These are phyloP conservation scores for Ommatoiulus sabulosus DNA, from an alignment of 2,888 invertebrate genomes.

Conservation along the genomic window DNA sequence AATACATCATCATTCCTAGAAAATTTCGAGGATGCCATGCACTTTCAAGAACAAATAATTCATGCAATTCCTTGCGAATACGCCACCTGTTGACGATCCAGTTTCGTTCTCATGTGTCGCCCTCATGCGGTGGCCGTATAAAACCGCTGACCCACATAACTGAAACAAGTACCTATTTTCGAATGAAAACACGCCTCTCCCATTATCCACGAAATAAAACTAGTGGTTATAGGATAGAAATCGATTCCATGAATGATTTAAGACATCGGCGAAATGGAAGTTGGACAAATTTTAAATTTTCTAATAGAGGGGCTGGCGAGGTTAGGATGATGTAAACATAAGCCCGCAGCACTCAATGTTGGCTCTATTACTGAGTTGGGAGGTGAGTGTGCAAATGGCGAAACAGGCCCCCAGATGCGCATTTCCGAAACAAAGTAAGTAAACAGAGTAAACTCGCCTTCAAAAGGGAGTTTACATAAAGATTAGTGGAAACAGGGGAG, in stretches of 20 bases:
- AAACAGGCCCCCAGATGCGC: not conserved
- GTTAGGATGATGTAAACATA: not conserved
- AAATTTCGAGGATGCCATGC: too few species aligned
- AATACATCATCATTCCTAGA: too few species aligned
- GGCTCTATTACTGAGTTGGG: not conserved
- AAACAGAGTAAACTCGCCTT: not conserved
- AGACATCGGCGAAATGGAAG: not conserved
- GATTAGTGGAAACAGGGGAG: not conserved
- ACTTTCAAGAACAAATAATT: too few species aligned
- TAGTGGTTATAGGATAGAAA: not conserved
- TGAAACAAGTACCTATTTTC: not conserved
- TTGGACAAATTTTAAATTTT: not conserved
- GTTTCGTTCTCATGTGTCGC: not conserved
- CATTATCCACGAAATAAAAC: not conserved
- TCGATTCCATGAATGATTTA: slow-evolving; percentile 36
- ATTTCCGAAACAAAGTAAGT: not conserved
- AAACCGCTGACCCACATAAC: not conserved
- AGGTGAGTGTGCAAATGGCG: not conserved
- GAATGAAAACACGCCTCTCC: not conserved
- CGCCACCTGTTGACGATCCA: not conserved
- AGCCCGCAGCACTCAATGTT: not conserved
- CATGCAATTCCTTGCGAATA: too few species aligned
- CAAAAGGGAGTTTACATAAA: slow-evolving; percentile 40
- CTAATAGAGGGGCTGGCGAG: not conserved
- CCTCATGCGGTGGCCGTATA: not conserved